Percentiles rank a stretch among this genome's conserved stretches.
Evolutionary conservation across 2,113 vertebrate genomes (phyloP).

Genomic region (Solenodon paradoxus): DNA sequence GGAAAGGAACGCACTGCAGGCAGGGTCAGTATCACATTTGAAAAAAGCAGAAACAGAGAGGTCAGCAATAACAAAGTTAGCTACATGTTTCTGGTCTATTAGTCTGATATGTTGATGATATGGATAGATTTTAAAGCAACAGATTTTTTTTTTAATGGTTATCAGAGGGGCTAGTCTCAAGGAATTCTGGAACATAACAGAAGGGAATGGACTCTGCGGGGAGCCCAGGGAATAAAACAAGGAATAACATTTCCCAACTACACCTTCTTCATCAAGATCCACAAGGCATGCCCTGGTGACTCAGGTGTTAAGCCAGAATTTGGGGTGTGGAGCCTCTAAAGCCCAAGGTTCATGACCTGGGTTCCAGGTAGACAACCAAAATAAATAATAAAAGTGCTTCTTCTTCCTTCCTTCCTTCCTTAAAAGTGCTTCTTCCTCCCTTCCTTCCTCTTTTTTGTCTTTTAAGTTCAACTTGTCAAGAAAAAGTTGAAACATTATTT

Average conservation of each 20-base stretch:
- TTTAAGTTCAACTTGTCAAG: no score
- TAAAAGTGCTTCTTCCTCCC: no score
- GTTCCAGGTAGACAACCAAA: no score
- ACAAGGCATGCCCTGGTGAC: no score
- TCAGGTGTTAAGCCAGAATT: no score
- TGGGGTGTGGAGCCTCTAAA: no score
- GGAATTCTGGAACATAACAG: not conserved
- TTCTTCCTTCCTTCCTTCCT: no score
- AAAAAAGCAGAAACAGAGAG: not conserved
- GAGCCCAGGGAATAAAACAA: not conserved
- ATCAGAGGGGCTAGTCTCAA: not conserved
- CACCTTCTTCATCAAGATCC: not conserved
- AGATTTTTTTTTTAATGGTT: conserved; percentile 50
- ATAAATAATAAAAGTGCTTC: no score
- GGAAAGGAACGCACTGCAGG: not conserved
- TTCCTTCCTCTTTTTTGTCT: no score
- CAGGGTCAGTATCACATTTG: not conserved
- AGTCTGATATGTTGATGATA: not conserved
- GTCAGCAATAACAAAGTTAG: not conserved
- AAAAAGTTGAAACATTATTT: not conserved
- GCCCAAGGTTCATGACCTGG: no score
- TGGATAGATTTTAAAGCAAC: not conserved
- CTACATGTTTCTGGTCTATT: not conserved
- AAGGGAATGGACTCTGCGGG: not conserved
- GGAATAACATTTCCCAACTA: not conserved